Base-by-base conservation (phyloP, 2,888 invertebrate species). In the Polydesmus complanatus region DNA sequence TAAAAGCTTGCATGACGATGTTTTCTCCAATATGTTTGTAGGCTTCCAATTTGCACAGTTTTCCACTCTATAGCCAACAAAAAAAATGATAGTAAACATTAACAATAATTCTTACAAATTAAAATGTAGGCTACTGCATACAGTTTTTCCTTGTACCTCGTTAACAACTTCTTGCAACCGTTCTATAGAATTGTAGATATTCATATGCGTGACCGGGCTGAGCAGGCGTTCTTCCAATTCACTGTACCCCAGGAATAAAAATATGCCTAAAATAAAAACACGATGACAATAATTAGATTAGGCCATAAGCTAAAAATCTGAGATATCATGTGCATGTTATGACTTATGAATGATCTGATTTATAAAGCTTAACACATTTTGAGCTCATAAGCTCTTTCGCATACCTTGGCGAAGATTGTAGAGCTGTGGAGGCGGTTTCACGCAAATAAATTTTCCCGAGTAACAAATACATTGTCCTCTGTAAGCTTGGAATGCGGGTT, bases 381-480 rank as follows among this genome's bases (percentile, higher is more conserved):
- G n/a, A n/a, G n/a, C n/a, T n/a, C n/a, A n/a, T n/a, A n/a, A n/a
- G n/a, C n/a, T n/a, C n/a, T n/a, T n/a, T n/a, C n/a, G n/a, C n/a
- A n/a, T 54, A 63, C 63, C 63, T 48, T 50, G 61, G n/a, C 49
- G 47, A 2, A 63, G 56, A n/a, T 27, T 21, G 53, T 60, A 63
- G 27, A 55, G 47, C 21, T 53, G 48, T 21, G 37, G 58, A 23
- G 65, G 58, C 61, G 91, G 91, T 70, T 89, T 83, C 86, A 90
- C 89, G 77, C 91, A 91, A 76, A 91, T 90, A 75, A 92, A 91
- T 65, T 86, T 84, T 47, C 91, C 90, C 23, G 89, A 89, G 77
- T 91, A 91, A 76, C 91, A 92, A 68, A 90, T 83, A 75, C 92
- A 92, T 63, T 88, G 81, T 50, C 91, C 90, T 50, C 90, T 80